phyloP scores from a whole-genome alignment of 2,113 vertebrate genomes.

The Tympanuchus pallidicinctus region DNA sequence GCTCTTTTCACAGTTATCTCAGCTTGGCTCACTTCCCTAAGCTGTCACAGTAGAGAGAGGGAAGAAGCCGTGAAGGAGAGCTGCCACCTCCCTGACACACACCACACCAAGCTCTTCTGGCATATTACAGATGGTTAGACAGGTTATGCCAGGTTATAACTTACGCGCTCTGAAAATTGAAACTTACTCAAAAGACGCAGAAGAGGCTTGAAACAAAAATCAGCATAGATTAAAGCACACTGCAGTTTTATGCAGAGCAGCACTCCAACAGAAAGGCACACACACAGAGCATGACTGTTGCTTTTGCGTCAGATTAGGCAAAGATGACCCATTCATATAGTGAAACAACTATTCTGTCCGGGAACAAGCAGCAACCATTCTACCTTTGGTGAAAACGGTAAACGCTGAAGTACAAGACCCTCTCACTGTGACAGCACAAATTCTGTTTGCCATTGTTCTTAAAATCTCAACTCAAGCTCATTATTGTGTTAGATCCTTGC shows the following conservation, averaged over 20 bases:
- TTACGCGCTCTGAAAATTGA: neutral
- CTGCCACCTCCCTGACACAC: fast-evolving
- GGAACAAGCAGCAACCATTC: neutral
- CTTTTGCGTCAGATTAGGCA: neutral
- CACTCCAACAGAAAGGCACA: neutral
- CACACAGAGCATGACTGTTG: neutral
- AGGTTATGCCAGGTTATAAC: neutral
- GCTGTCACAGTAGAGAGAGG: neutral
- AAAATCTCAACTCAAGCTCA: neutral
- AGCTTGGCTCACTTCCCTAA: neutral
- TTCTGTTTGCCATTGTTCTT: neutral
- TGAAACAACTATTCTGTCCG: neutral
- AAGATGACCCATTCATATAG: neutral
- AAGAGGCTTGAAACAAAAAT: neutral
- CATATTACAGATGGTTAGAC: neutral
- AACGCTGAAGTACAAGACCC: neutral
- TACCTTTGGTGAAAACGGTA: neutral
- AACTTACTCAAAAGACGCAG: neutral
- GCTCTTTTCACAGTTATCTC: neutral
- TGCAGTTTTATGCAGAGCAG: neutral
- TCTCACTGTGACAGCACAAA: neutral
- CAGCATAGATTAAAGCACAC: neutral
- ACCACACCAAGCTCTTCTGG: neutral
- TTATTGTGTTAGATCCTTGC: fast-evolving
- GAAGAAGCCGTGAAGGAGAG: neutral